Evolutionary conservation across 2,888 invertebrate genomes (phyloP).

Genomic region (Scaptomyza caliginosa): DNA sequence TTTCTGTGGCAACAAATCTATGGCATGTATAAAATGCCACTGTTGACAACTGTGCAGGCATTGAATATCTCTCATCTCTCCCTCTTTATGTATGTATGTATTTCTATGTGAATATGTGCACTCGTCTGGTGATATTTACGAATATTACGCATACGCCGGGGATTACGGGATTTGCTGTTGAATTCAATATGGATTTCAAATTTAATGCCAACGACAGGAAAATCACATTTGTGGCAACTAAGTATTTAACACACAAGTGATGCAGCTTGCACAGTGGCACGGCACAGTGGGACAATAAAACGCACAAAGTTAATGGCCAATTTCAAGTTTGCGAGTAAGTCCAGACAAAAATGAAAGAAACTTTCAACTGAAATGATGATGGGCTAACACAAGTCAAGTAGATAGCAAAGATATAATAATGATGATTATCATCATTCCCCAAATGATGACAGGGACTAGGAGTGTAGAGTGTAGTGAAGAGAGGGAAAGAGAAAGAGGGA

Average conservation of each 20-base stretch:
- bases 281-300: conserved; percentile 16
- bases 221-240: conserved; percentile 29
- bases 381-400: conserved; percentile 36
- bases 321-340: conserved; percentile 41
- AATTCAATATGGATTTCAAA: conserved; percentile 41
- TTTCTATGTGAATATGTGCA: conserved; percentile 7
- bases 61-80: background rate
- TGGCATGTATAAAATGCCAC: background rate
- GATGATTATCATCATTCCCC: conserved; percentile 6
- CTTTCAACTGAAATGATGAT: conserved; percentile 27
- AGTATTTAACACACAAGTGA: conserved; percentile 27
- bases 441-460: background rate
- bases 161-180: conserved; percentile 28
- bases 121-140: conserved; percentile 28
- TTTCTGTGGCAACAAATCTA: conserved; percentile 14
- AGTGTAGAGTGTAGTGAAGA: too few species aligned
- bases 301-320: conserved; percentile 52
- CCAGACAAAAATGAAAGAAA: conserved; percentile 18
- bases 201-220: conserved; percentile 25
- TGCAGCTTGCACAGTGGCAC: conserved; percentile 12
- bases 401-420: conserved; percentile 18
- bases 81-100: background rate
- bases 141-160: conserved; percentile 59
- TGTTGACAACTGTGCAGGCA: background rate
- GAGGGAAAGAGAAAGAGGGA: background rate